These are phyloP conservation scores for Neopipo cinnamomea DNA, from an alignment of 2,113 vertebrate genomes.

Conservation along the genomic window DNA sequence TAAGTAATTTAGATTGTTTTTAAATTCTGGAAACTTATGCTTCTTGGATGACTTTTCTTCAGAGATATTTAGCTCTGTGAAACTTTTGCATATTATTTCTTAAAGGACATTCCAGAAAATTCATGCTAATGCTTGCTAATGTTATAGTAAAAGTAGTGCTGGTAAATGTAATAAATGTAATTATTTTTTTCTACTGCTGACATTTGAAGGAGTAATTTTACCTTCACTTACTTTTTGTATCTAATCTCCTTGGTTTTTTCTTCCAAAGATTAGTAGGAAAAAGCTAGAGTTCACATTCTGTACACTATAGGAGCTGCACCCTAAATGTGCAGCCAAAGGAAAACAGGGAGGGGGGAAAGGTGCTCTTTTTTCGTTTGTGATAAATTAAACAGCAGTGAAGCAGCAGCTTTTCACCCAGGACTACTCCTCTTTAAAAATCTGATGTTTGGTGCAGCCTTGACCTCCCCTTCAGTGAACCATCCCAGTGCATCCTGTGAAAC, in stretches of 20 bases:
- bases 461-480: neutral
- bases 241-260: neutral
- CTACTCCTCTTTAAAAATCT: neutral
- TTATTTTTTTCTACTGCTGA: neutral
- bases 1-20: neutral
- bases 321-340: neutral
- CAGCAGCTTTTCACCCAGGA: neutral
- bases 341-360: neutral
- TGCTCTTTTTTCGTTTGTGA: neutral
- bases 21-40: neutral
- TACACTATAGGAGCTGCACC: neutral
- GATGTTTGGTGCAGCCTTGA: neutral
- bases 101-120: neutral
- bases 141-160: neutral
- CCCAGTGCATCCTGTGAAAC: neutral
- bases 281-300: neutral
- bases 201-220: neutral
- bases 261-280: neutral
- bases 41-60: neutral
- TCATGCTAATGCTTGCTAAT: neutral
- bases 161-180: too few relatives aligned
- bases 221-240: neutral
- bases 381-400: neutral
- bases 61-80: neutral
- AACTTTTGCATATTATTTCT: neutral